Evolutionary conservation across 1,140 invertebrate genomes (phyloP).

Genomic region (Trichonephila clavata): DNA sequence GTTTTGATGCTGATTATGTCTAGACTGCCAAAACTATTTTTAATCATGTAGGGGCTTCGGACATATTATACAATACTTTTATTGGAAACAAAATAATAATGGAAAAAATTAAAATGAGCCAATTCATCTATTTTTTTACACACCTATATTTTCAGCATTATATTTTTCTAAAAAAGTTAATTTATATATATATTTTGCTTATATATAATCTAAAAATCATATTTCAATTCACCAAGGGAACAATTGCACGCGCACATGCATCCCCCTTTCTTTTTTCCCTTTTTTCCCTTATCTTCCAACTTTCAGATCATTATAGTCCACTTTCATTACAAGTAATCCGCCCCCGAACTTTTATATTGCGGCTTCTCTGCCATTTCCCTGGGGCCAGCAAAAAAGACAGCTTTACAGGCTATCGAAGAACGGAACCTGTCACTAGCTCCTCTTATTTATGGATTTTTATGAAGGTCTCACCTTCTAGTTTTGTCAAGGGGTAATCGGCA

Average conservation of each 20-base stretch:
- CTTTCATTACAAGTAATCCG: slow-evolving; percentile 8
- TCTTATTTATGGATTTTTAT: slow-evolving; percentile 74
- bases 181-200: too few species aligned
- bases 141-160: too few species aligned
- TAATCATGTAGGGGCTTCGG: too few species aligned
- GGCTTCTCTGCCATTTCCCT: slow-evolving; percentile 20
- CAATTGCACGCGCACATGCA: too few species aligned
- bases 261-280: background rate
- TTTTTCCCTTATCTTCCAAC: background rate
- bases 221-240: background rate
- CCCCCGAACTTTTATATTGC: background rate
- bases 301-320: background rate
- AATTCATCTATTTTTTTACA: too few species aligned
- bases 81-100: too few species aligned
- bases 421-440: slow-evolving; percentile 28
- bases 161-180: too few species aligned
- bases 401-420: slow-evolving; percentile 66
- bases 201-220: background rate
- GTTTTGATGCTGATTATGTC: too few species aligned
- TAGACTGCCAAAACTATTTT: too few species aligned
- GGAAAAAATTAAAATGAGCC: too few species aligned
- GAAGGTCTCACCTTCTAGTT: slow-evolving; percentile 38
- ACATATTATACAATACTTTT: too few species aligned
- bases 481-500: slow-evolving; percentile 59
- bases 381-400: slow-evolving; percentile 33